These are phyloP conservation scores for Dryadula phaetusa DNA, from an alignment of 2,888 invertebrate species.

Conservation along the genomic window DNA sequence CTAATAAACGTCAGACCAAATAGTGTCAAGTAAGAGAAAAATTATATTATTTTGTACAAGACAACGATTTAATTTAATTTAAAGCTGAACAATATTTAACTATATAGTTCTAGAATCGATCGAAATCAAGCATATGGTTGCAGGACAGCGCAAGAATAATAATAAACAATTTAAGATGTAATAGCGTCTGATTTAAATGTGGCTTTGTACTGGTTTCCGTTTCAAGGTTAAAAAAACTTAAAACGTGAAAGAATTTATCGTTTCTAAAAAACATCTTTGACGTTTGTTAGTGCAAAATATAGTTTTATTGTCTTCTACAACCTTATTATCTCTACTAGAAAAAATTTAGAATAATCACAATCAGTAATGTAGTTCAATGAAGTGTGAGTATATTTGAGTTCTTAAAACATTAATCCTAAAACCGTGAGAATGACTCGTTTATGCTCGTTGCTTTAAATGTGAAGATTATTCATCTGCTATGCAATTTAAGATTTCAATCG, in stretches of 20 bases:
- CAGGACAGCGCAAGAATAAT: constrained; percentile 38
- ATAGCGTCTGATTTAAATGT: constrained; percentile 30
- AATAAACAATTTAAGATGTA: constrained; percentile 37
- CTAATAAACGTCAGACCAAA: constrained; percentile 33
- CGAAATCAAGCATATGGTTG: constrained; percentile 30
- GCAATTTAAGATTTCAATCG: neutral
- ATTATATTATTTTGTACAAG: constrained; percentile 37
- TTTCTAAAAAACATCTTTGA: neutral
- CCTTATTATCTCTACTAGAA: neutral
- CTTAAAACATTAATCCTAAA: constrained; percentile 13
- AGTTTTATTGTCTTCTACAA: neutral
- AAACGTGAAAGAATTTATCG: constrained; percentile 24
- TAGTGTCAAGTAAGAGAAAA: constrained; percentile 43
- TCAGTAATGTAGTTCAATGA: neutral
- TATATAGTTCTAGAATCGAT: constrained; percentile 33
- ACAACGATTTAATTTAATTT: constrained; percentile 27
- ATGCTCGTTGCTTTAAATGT: too few species aligned
- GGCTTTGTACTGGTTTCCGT: constrained; percentile 25
- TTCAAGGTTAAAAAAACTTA: constrained; percentile 32
- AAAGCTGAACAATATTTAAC: constrained; percentile 32
- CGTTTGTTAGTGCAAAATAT: neutral
- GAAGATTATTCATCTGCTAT: neutral
- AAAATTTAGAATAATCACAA: neutral
- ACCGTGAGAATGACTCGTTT: constrained; percentile 9
- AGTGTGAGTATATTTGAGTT: constrained; percentile 11